A percentile compares a stretch with the other conserved stretches of the same genome.
phyloP scores from a whole-genome alignment of 92 coral and sea anemone species.

The Epizoanthus stellaris region DNA sequence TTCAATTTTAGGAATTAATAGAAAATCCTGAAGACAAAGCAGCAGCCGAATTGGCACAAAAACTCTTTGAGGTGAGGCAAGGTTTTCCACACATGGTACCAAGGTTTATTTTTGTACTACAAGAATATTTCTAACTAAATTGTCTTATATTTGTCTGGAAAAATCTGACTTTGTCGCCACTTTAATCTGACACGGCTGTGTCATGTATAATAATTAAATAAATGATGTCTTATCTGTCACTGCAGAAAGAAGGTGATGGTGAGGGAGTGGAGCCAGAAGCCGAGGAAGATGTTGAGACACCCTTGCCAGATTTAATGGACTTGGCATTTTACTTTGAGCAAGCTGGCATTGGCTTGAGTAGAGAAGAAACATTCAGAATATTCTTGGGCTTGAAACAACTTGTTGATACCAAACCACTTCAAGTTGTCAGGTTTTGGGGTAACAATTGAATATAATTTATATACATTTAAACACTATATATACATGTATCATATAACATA shows the following conservation, averaged over 20 bases:
- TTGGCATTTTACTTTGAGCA: constrained; percentile 96
- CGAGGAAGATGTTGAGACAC: constrained; percentile 97
- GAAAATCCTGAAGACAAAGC: constrained; percentile 81
- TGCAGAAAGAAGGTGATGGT: constrained; percentile 90
- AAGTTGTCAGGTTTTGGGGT: constrained; percentile 99
- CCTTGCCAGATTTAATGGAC: constrained; percentile 95
- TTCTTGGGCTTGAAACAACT: constrained; percentile 89
- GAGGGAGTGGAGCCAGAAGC: constrained; percentile 90
- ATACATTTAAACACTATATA: background rate
- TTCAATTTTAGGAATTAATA: constrained; percentile 54
- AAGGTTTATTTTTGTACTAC: background rate
- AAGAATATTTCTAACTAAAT: too few relatives aligned
- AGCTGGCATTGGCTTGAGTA: constrained; percentile 94
- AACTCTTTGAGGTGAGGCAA: constrained; percentile 81
- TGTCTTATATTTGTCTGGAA: too few relatives aligned
- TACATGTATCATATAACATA: too few relatives aligned
- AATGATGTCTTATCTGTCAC: background rate
- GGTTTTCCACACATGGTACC: background rate
- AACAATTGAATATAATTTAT: constrained; percentile 20
- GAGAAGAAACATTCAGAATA: constrained; percentile 92
- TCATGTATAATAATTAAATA: background rate
- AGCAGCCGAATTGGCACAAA: constrained; percentile 84
- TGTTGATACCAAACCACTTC: constrained; percentile 94
- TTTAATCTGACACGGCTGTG: background rate
- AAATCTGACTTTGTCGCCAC: background rate